Evolutionary conservation across 2,113 vertebrate genomes (phyloP), one percentile per base, ranked within the genome.

Genomic region (Tyrannus savana): DNA sequence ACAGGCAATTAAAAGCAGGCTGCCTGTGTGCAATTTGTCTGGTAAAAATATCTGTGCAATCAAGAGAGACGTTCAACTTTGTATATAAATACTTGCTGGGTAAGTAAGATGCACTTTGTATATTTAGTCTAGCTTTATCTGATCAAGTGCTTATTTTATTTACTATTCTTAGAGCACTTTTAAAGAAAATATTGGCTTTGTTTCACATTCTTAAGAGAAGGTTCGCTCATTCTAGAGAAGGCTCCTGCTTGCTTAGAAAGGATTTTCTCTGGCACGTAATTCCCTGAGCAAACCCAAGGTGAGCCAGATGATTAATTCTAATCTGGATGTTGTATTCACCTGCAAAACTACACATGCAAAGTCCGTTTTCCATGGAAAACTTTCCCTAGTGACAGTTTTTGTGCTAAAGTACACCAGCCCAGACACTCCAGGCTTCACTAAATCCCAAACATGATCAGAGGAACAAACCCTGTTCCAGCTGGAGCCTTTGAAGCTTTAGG

Each of bases 101-200:
- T 63, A 87, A 89, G 62, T 42, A 84, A 87, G 58, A 39, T 9
- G n/a, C 17, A 14, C 49, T 79, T 75, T 95, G 79, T 96, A 49
- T 94, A 90, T 95, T 94, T 93, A 90, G 87, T 63, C 79, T 94
- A 19, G 55, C 56, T 94, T 80, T 93, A 90, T 84, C 87, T 75
- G 72, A 81, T 41, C 24, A 23, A 86, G 60, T 52, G 68, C 89
- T 81, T 95, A 80, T 92, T 95, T 93, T 94, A 82, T 88, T 93
- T 90, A 81, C 82, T 90, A 78, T 53, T 82, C 81, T 76, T 81
- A 74, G 76, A 84, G 63, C 23, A 35, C 33, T 88, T 95, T 74
- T 74, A 79, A 95, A 88, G 68, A 74, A 93, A 88, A 72, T 39
- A 55, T 47, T 88, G 92, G 83, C 92, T 90, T 96, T 82, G 49